Evolutionary conservation across 2,113 vertebrate species (phyloP).

Genomic region (Colaptes auratus): DNA sequence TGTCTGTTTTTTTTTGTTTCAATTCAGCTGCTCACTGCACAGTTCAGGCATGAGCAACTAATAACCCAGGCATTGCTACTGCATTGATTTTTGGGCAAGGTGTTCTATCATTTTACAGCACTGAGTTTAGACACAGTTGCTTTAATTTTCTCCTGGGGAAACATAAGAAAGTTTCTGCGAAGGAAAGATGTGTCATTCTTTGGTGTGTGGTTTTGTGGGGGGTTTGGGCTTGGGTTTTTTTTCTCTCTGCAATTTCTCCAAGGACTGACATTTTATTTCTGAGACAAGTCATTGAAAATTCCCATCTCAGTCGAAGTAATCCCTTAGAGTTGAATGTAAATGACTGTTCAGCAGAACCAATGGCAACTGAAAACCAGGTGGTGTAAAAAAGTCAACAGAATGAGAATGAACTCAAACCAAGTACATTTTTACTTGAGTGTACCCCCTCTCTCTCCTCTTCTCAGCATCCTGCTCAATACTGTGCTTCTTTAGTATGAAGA

Average conservation of each 20-base stretch:
- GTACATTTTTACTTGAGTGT: background rate
- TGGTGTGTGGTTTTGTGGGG: no score
- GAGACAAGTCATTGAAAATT: background rate
- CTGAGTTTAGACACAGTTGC: background rate
- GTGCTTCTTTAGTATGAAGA: background rate
- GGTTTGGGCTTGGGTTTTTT: background rate
- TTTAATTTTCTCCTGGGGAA: slow-evolving; percentile 28
- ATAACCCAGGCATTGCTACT: background rate
- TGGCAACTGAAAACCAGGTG: background rate
- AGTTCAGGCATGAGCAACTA: background rate
- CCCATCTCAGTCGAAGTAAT: background rate
- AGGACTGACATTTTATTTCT: background rate
- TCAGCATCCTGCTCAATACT: background rate
- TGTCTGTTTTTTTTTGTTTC: background rate
- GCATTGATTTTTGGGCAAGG: slow-evolving; percentile 9
- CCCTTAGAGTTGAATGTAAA: background rate
- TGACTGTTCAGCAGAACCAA: background rate
- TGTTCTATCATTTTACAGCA: background rate
- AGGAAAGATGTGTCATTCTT: background rate
- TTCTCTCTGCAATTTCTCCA: background rate
- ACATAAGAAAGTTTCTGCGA: slow-evolving; percentile 7
- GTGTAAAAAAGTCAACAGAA: background rate
- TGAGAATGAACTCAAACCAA: background rate
- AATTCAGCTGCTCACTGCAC: background rate
- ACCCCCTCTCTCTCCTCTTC: background rate